These are phyloP conservation scores for Calcarius lapponicus DNA, from an alignment of 2,797 vertebrate genomes.

Conservation along the genomic window DNA sequence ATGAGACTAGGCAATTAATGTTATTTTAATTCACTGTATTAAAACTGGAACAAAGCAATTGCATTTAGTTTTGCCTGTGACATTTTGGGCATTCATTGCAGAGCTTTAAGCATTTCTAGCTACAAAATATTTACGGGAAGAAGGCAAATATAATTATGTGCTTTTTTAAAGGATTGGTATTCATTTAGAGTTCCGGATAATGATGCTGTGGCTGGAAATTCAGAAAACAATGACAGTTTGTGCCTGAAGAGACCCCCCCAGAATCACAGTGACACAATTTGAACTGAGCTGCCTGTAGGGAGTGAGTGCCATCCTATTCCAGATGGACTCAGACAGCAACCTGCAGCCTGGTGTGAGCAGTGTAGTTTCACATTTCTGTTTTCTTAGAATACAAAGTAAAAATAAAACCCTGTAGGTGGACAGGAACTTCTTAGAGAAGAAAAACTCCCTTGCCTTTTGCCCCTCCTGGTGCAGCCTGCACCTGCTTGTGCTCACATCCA, in stretches of 20 bases:
- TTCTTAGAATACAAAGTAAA: background rate
- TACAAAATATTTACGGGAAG: background rate
- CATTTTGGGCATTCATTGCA: background rate
- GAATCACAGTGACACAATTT: background rate
- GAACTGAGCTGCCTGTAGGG: background rate
- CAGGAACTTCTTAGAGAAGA: background rate
- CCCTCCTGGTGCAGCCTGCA: background rate
- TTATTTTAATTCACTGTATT: background rate
- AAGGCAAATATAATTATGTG: background rate
- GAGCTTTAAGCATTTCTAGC: background rate
- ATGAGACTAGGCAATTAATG: background rate
- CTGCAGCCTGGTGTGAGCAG: background rate
- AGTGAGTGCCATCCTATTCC: background rate
- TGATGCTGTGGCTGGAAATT: background rate
- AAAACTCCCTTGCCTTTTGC: background rate
- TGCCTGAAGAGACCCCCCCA: background rate
- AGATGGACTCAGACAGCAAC: background rate
- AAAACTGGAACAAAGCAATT: constrained; percentile 6
- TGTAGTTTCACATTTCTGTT: background rate
- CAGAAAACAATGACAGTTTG: background rate
- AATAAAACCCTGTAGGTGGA: background rate
- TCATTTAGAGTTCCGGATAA: background rate
- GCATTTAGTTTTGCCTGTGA: background rate
- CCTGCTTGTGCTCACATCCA: background rate
- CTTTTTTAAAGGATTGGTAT: background rate